Evolutionary conservation across 2,113 vertebrate genomes (phyloP).

Genomic region (Plecotus auritus): DNA sequence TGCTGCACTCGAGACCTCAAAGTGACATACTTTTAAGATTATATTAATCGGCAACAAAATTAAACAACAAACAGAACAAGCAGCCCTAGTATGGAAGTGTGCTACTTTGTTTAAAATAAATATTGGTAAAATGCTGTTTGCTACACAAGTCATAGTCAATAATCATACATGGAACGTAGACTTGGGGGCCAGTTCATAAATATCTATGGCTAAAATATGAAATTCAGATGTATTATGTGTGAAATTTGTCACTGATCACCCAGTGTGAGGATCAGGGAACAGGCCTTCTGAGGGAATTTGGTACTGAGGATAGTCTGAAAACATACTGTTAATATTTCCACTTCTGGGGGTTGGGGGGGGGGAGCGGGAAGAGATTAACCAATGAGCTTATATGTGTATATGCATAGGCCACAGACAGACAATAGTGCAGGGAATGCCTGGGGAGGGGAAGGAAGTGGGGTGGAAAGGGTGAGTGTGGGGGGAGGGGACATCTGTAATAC

Average conservation of each 20-base stretch:
- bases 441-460: no score
- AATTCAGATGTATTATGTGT: neutral
- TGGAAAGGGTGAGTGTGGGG: no score
- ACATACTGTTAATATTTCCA: neutral
- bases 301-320: neutral
- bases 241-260: neutral
- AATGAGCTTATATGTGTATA: no score
- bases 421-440: no score
- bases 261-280: neutral
- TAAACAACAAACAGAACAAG: neutral
- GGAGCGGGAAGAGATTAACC: no score
- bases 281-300: neutral
- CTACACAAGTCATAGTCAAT: neutral
- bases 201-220: neutral
- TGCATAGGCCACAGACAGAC: no score
- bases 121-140: neutral
- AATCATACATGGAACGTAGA: neutral
- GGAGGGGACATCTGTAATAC: no score
- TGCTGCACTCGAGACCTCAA: neutral
- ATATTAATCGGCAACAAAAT: neutral
- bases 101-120: neutral
- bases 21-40: neutral
- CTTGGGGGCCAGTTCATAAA: neutral
- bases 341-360: neutral
- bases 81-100: neutral